A percentile compares a stretch with the other conserved stretches of the same genome.
phyloP scores from a whole-genome alignment of 2,888 invertebrate species.

The Hydriomena furcata region DNA sequence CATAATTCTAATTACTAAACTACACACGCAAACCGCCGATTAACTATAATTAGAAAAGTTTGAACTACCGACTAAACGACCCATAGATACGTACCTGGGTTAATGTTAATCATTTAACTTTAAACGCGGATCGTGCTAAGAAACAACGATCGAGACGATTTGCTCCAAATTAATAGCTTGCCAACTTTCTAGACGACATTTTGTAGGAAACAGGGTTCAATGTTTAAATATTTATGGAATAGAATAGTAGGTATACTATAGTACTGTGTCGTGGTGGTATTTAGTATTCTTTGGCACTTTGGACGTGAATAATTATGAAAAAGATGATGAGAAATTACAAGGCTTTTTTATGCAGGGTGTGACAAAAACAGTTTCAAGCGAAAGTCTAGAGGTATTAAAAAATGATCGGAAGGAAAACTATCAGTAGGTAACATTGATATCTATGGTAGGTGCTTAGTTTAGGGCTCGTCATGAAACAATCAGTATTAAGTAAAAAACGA shows the following conservation, averaged over 20 bases:
- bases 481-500: too few species aligned
- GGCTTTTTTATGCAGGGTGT: too few species aligned
- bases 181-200: conserved; percentile 59
- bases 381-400: too few species aligned
- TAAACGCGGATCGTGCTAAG: conserved; percentile 55
- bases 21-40: conserved; percentile 55
- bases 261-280: too few species aligned
- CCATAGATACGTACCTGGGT: conserved; percentile 36
- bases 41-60: conserved; percentile 77
- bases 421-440: too few species aligned
- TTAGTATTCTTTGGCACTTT: too few species aligned
- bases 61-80: conserved; percentile 39
- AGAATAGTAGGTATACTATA: conserved; percentile 5
- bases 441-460: too few species aligned
- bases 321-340: too few species aligned
- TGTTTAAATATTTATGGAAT: conserved; percentile 33
- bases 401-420: too few species aligned
- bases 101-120: conserved; percentile 66
- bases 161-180: conserved; percentile 61
- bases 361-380: too few species aligned
- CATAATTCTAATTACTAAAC: conserved; percentile 38
- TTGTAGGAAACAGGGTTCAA: conserved; percentile 48
- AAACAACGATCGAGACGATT: conserved; percentile 68
- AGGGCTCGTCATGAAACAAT: too few species aligned
- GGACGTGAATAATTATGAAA: too few species aligned